Evolutionary conservation across 2,888 invertebrate genomes (phyloP).

Genomic region (Papilio elwesi): DNA sequence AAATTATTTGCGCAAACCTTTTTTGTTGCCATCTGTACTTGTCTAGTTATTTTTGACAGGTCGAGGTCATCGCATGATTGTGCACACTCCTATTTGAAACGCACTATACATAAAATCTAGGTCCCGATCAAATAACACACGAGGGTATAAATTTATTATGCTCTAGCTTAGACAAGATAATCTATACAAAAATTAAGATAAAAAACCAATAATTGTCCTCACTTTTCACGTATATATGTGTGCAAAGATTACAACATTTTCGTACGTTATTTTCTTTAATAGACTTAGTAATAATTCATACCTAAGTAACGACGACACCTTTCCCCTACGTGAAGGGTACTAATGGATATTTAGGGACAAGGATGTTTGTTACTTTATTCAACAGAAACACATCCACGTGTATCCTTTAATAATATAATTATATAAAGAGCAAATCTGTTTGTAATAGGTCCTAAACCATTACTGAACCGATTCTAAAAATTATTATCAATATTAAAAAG

Average conservation of each 20-base stretch:
- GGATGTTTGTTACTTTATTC: constrained; percentile 20
- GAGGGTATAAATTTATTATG: no score
- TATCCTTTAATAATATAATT: constrained; percentile 7
- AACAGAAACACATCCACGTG: constrained; percentile 2
- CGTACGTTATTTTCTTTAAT: constrained; percentile 6
- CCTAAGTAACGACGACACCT: constrained; percentile 21
- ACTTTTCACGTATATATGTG: background rate
- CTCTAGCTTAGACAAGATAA: no score
- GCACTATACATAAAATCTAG: no score
- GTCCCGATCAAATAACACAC: no score
- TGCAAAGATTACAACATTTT: background rate
- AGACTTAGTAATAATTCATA: constrained; percentile 20
- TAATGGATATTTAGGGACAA: constrained; percentile 29
- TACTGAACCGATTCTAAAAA: background rate
- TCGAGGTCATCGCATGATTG: no score
- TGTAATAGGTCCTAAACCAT: no score
- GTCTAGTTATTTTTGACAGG: no score
- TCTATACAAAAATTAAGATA: no score
- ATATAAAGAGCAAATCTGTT: background rate
- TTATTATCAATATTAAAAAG: background rate
- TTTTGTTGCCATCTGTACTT: no score
- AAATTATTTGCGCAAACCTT: no score
- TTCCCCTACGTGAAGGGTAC: constrained; percentile 27
- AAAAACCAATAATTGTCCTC: no score
- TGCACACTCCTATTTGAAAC: no score